Conservation (phyloP, 2,797 vertebrate species). For the Pangasius mekongensis region DNA sequence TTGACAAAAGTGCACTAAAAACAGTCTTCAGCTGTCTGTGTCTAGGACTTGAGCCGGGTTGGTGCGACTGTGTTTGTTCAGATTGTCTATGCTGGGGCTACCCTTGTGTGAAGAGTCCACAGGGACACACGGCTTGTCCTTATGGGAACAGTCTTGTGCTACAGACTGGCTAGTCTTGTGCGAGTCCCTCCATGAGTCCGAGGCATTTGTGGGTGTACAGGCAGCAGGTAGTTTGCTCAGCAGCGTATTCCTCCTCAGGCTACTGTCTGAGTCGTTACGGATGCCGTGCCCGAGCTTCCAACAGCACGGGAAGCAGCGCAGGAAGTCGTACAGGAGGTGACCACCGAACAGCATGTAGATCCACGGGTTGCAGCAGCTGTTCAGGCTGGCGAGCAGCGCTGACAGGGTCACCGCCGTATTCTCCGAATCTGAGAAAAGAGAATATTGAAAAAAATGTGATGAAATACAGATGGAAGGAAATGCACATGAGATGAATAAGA, state of each 20-base stretch:
- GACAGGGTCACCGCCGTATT: slow-evolving; percentile 84
- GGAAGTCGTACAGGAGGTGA: slow-evolving; percentile 86
- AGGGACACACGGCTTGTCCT: slow-evolving; percentile 45
- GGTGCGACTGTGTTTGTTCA: slow-evolving; percentile 25
- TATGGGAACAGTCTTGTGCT: not conserved
- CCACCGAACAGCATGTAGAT: slow-evolving; percentile 98
- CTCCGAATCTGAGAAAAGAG: slow-evolving; percentile 81
- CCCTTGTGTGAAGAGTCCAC: slow-evolving; percentile 32
- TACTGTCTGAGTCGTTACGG: slow-evolving; percentile 85
- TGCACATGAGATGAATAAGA: not conserved
- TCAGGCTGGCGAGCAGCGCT: slow-evolving; percentile 88
- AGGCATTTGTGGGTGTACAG: slow-evolving; percentile 75
- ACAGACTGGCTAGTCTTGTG: slow-evolving; percentile 64
- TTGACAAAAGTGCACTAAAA: not conserved
- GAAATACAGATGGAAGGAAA: not conserved
- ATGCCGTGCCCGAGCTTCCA: slow-evolving; percentile 65
- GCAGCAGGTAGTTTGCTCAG: slow-evolving; percentile 79
- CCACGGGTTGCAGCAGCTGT: slow-evolving; percentile 97
- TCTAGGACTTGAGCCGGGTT: not conserved
- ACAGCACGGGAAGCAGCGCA: slow-evolving; percentile 81
- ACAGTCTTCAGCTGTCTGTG: not conserved
- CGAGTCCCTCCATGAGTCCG: slow-evolving; percentile 77
- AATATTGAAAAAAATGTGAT: not conserved
- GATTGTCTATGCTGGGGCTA: slow-evolving; percentile 45
- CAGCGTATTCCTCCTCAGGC: slow-evolving; percentile 83